Percentiles rank a stretch among this genome's conserved stretches.
Conservation (phyloP, 1,140 invertebrate genomes). For the Calephelis virginiensis region DNA sequence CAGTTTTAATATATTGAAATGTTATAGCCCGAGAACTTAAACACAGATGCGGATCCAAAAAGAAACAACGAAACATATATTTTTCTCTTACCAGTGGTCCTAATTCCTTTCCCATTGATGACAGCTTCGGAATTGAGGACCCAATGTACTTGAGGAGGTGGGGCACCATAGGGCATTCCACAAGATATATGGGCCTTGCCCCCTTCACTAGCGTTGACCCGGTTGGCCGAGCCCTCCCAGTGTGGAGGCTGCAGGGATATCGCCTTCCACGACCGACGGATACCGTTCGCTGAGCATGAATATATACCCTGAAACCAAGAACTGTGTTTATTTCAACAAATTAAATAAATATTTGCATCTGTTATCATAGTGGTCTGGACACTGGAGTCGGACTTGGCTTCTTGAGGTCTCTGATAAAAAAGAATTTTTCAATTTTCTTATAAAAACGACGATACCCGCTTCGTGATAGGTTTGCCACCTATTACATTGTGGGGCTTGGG, state of each 20-base stretch:
- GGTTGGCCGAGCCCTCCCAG: slow-evolving; percentile 68
- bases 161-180: slow-evolving; percentile 81
- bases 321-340: no score
- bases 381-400: no score
- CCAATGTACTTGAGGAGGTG: slow-evolving; percentile 85
- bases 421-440: no score
- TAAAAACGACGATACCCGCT: no score
- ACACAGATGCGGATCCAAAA: no score
- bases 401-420: no score
- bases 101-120: slow-evolving; percentile 77
- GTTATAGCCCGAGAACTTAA: no score
- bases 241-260: slow-evolving; percentile 49
- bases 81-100: slow-evolving; percentile 43
- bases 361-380: no score
- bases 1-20: no score
- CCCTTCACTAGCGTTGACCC: slow-evolving; percentile 54
- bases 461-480: no score
- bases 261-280: slow-evolving; percentile 63
- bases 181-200: slow-evolving; percentile 67
- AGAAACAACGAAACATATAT: not conserved
- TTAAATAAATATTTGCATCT: no score
- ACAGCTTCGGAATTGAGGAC: slow-evolving; percentile 88
- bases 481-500: no score
- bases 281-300: slow-evolving; percentile 53
- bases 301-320: slow-evolving; percentile 61